These are phyloP conservation scores for Sus scrofa DNA, from an alignment of 2,113 vertebrate species.

Conservation along the genomic window DNA sequence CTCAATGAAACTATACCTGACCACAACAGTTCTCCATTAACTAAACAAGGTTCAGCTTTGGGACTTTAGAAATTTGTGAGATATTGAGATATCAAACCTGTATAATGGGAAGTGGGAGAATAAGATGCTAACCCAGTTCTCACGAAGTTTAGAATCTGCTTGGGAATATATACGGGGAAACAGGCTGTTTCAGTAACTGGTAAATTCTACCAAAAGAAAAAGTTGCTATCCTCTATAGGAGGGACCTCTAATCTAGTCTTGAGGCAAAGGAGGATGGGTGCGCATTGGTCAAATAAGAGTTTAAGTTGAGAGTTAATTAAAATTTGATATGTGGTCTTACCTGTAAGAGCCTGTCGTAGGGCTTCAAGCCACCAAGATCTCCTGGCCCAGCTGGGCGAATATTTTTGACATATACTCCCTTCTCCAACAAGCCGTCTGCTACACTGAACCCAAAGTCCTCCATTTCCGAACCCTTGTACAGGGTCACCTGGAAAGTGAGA, in stretches of 20 bases:
- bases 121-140: neutral
- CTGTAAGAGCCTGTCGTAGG: conserved; percentile 97
- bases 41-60: neutral
- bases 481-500: conserved; percentile 90
- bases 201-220: neutral
- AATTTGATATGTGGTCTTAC: conserved; percentile 82
- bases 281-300: neutral
- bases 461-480: conserved; percentile 94
- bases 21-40: neutral
- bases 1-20: neutral
- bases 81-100: neutral
- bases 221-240: neutral
- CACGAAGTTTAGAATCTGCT: neutral
- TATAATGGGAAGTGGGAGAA: neutral
- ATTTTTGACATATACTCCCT: conserved; percentile 98
- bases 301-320: neutral
- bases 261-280: neutral
- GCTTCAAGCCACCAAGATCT: conserved; percentile 93
- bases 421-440: conserved; percentile 96
- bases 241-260: neutral
- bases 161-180: neutral
- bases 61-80: neutral
- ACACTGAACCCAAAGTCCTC: conserved; percentile 99
- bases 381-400: conserved; percentile 95
- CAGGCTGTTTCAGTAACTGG: neutral